phyloP scores from a whole-genome alignment of 23 tunicate genomes.

The Styela clava region DNA sequence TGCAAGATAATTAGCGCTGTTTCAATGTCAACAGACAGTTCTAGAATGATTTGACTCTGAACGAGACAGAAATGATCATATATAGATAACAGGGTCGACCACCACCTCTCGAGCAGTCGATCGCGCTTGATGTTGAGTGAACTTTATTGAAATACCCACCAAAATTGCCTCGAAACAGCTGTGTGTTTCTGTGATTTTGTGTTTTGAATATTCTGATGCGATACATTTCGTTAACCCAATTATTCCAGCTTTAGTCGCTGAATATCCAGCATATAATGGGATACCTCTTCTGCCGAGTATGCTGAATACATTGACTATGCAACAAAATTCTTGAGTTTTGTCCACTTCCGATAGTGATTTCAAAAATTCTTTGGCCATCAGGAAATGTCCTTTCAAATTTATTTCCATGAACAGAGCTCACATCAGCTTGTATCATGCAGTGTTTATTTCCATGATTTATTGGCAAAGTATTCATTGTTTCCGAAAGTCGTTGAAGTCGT shows the following conservation, averaged over 20 bases:
- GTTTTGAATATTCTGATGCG: too few species aligned
- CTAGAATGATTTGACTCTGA: too few species aligned
- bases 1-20: too few species aligned
- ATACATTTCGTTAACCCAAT: conserved; percentile 62
- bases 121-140: too few species aligned
- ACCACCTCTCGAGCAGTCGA: too few species aligned
- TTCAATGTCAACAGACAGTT: too few species aligned
- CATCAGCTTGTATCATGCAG: conserved; percentile 12
- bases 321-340: background rate
- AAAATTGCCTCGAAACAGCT: too few species aligned
- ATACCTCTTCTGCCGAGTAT: conserved; percentile 38
- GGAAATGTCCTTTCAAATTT: conserved; percentile 30
- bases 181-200: too few species aligned
- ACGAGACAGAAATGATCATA: too few species aligned
- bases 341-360: conserved; percentile 17
- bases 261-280: conserved; percentile 25
- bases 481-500: background rate
- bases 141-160: too few species aligned
- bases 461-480: background rate
- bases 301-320: conserved; percentile 58
- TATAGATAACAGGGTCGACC: too few species aligned
- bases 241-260: conserved; percentile 86
- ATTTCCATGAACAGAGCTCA: conserved; percentile 10
- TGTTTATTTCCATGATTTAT: background rate
- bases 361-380: conserved; percentile 54